phyloP scores from a whole-genome alignment of 2,113 vertebrate genomes.

The Anhinga rufa region DNA sequence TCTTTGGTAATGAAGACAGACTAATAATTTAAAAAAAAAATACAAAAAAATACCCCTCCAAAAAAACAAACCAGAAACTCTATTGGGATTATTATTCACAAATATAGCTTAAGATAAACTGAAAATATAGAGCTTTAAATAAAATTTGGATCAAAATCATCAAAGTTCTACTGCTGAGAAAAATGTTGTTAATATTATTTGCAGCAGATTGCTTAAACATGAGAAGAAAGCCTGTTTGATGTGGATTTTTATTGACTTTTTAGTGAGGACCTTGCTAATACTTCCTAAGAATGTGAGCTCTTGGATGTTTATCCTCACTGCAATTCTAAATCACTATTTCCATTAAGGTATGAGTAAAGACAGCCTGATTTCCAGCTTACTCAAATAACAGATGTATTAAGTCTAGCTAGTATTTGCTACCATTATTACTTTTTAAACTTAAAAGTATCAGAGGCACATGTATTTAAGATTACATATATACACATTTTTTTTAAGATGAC shows the following conservation, averaged over 20 bases:
- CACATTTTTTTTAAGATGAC: background rate
- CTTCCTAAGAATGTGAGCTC: background rate
- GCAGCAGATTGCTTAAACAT: background rate
- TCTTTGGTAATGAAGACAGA: background rate
- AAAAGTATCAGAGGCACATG: background rate
- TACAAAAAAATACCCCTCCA: rapidly evolving
- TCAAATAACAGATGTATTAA: background rate
- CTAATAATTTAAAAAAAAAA: background rate
- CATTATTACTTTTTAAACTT: background rate
- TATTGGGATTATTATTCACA: background rate
- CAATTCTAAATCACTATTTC: background rate
- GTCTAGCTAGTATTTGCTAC: background rate
- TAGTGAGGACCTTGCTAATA: background rate
- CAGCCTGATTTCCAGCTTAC: background rate
- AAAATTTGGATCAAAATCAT: background rate
- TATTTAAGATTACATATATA: background rate
- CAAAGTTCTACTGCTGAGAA: background rate
- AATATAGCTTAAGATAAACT: background rate
- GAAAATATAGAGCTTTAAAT: background rate
- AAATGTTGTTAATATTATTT: background rate
- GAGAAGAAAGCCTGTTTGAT: background rate
- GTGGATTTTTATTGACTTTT: background rate
- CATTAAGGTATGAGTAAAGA: background rate
- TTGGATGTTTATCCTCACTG: background rate
- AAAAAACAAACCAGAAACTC: background rate